Percentiles rank a stretch among this genome's conserved stretches.
Conservation (phyloP, 2,888 invertebrate species). For the Entomobrya proxima region DNA sequence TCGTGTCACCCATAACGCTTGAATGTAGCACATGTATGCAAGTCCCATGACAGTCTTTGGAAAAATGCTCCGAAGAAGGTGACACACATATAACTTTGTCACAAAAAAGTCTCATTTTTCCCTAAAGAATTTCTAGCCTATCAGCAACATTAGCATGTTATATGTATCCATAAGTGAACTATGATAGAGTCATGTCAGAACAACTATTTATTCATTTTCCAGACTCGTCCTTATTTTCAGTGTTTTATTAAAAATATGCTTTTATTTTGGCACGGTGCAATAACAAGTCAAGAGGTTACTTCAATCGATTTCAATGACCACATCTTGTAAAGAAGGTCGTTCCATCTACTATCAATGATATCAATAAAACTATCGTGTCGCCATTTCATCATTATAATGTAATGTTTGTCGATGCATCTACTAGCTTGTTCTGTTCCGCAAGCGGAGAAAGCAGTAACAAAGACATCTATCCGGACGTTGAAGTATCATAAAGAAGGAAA, state of each 20-base stretch:
- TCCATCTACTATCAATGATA: neutral
- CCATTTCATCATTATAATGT: neutral
- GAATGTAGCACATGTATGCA: too few species aligned
- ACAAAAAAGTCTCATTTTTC: conserved; percentile 26
- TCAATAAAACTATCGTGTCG: neutral
- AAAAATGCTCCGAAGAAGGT: neutral
- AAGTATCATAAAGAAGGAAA: conserved; percentile 27
- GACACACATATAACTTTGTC: neutral
- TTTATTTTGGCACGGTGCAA: neutral
- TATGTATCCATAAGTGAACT: too few species aligned
- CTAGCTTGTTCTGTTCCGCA: neutral
- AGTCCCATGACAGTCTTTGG: too few species aligned
- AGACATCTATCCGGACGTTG: conserved; percentile 32
- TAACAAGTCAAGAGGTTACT: neutral
- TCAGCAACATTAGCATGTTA: neutral
- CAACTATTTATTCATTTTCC: neutral
- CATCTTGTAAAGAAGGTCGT: neutral
- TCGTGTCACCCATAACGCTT: too few species aligned
- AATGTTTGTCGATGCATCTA: conserved; percentile 8
- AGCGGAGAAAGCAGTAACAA: neutral
- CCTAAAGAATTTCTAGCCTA: conserved; percentile 9
- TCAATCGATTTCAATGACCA: neutral
- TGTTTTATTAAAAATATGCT: neutral
- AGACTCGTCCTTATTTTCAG: neutral
- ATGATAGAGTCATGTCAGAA: neutral